These are phyloP conservation scores for Nerophis lumbriciformis DNA, from an alignment of 2,113 vertebrate genomes.

Conservation along the genomic window DNA sequence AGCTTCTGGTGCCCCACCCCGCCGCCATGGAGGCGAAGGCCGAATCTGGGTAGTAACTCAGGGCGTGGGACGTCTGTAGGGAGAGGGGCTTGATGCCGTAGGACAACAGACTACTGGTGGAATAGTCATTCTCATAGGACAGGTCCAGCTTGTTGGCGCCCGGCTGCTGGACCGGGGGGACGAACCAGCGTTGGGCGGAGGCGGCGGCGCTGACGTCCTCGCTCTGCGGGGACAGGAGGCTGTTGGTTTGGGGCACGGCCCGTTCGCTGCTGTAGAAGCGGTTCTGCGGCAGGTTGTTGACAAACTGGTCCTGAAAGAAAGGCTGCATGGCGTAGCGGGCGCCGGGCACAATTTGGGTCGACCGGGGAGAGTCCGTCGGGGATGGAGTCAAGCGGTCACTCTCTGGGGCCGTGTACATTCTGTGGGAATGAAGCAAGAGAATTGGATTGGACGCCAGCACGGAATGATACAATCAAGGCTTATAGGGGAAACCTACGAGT, in stretches of 20 bases:
- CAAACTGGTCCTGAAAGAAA: slow-evolving; percentile 98
- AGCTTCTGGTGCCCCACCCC: slow-evolving; percentile 84
- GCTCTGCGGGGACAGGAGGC: slow-evolving; percentile 86
- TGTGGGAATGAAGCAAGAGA: slow-evolving; percentile 58
- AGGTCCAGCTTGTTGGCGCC: slow-evolving; percentile 89
- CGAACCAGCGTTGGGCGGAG: slow-evolving; percentile 92
- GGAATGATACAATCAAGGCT: neutral
- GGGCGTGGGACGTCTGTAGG: slow-evolving; percentile 89
- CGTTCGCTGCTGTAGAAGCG: slow-evolving; percentile 92
- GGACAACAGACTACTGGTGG: slow-evolving; percentile 87
- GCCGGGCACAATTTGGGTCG: slow-evolving; percentile 96
- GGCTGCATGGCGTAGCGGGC: slow-evolving; percentile 93
- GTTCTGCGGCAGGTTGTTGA: slow-evolving; percentile 95
- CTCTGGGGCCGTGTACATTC: slow-evolving; percentile 99
- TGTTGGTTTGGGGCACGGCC: slow-evolving; percentile 91
- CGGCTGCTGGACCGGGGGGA: slow-evolving; percentile 88
- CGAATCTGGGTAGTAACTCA: slow-evolving; percentile 93
- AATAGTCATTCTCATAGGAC: slow-evolving; percentile 91
- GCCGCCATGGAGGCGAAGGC: slow-evolving; percentile 91
- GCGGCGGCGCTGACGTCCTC: slow-evolving; percentile 81
- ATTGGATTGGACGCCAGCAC: neutral
- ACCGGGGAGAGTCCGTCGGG: slow-evolving; percentile 97
- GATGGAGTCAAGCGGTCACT: slow-evolving; percentile 97
- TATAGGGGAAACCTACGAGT: slow-evolving; percentile 83
- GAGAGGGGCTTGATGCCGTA: slow-evolving; percentile 95